Conservation (phyloP, 2,113 vertebrate species). For the Carassius gibelio region DNA sequence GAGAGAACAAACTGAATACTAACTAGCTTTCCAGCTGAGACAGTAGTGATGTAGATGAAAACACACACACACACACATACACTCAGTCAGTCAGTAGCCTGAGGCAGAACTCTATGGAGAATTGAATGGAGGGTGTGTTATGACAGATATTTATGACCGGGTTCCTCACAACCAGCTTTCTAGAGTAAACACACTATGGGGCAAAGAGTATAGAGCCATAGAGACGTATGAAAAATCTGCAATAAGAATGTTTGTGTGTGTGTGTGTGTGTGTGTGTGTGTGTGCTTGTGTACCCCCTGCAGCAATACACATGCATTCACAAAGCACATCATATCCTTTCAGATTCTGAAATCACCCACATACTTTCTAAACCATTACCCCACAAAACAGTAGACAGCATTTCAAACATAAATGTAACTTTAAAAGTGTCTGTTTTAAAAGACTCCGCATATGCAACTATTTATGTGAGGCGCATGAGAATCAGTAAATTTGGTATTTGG, state of each 20-base stretch:
- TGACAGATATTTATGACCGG: conserved; percentile 67
- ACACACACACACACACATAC: conserved; percentile 42
- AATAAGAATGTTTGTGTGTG: conserved; percentile 8
- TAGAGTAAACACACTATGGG: conserved; percentile 48
- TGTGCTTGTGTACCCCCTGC: not conserved
- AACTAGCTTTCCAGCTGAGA: conserved; percentile 58
- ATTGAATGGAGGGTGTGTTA: conserved; percentile 52
- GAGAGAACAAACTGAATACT: conserved; percentile 58
- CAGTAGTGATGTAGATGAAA: conserved; percentile 34
- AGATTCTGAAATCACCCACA: conserved; percentile 21
- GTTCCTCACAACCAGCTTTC: conserved; percentile 59
- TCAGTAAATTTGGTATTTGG: not conserved
- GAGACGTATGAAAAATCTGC: conserved; percentile 17
- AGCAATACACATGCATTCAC: conserved; percentile 21
- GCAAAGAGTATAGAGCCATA: conserved; percentile 43
- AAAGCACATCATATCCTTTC: conserved; percentile 1
- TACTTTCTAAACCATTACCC: not conserved
- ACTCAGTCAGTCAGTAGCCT: conserved; percentile 30
- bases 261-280: conserved; percentile 9
- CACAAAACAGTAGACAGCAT: not conserved
- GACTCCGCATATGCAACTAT: not conserved
- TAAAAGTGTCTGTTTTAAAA: not conserved
- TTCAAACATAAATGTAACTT: not conserved
- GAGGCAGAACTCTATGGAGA: conserved; percentile 46
- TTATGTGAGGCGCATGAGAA: not conserved